Percentiles rank a stretch among this genome's conserved stretches.
Evolutionary conservation across 2,113 vertebrate genomes (phyloP).

Genomic region (Gadus macrocephalus): DNA sequence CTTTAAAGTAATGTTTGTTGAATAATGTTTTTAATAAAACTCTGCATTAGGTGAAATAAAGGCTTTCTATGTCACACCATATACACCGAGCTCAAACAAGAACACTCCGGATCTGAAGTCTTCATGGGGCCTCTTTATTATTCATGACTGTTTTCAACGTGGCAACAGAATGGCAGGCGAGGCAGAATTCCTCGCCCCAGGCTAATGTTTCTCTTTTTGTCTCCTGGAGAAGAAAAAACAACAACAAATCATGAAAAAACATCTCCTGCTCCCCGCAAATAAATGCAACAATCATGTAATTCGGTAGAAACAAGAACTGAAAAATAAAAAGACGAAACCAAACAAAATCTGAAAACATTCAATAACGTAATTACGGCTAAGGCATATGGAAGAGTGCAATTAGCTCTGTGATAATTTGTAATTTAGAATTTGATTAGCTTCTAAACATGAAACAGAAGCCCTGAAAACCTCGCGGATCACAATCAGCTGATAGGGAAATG

Average conservation of each 20-base stretch:
- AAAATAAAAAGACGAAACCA: constrained; percentile 28
- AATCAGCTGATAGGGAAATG: constrained; percentile 44
- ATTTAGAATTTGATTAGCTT: constrained; percentile 40
- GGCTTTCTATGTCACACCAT: not conserved
- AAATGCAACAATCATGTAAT: constrained; percentile 23
- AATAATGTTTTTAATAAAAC: too few species aligned
- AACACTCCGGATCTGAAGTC: not conserved
- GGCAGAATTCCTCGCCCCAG: constrained; percentile 2
- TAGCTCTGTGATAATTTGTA: constrained; percentile 31
- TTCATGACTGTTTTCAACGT: not conserved
- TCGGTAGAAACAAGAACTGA: constrained; percentile 29
- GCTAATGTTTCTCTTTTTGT: constrained; percentile 5
- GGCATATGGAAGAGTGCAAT: constrained; percentile 21
- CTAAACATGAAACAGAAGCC: constrained; percentile 22
- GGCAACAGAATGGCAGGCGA: not conserved
- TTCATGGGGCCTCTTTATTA: not conserved
- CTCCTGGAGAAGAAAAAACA: not conserved
- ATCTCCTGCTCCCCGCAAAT: too few species aligned
- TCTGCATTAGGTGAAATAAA: too few species aligned
- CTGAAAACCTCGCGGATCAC: constrained; percentile 31
- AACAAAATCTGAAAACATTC: constrained; percentile 31
- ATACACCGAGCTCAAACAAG: not conserved
- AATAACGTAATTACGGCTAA: constrained; percentile 28
- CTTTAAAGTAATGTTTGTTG: too few species aligned
- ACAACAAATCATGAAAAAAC: constrained; percentile 5